These are phyloP conservation scores for Mungos mungo DNA, from an alignment of 2,113 vertebrate genomes.

Conservation along the genomic window DNA sequence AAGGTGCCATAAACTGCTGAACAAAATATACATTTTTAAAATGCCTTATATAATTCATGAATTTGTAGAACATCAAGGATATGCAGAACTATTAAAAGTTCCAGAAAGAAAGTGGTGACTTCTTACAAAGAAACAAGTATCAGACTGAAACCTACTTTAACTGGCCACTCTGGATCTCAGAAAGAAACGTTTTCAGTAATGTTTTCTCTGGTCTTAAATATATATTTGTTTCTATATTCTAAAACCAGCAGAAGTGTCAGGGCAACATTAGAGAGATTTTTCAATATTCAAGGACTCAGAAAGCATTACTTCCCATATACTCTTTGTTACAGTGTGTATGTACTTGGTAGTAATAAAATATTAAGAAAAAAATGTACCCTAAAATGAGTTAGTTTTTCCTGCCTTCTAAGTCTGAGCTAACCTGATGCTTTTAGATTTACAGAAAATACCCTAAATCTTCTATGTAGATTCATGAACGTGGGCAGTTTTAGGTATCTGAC, in stretches of 20 bases:
- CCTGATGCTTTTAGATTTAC: background rate
- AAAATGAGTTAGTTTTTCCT: background rate
- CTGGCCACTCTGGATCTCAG: background rate
- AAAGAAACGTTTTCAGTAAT: constrained; percentile 8
- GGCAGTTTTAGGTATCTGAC: background rate
- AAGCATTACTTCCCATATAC: background rate
- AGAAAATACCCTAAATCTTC: background rate
- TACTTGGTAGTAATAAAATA: background rate
- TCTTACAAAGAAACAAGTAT: background rate
- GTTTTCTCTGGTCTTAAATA: background rate
- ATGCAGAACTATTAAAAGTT: background rate
- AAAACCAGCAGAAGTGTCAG: background rate
- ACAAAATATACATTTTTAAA: background rate
- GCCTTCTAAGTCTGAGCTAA: background rate
- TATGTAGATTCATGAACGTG: background rate
- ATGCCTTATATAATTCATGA: background rate
- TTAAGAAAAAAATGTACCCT: background rate
- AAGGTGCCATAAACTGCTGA: background rate
- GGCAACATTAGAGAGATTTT: background rate
- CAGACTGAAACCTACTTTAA: background rate
- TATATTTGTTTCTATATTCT: constrained; percentile 13
- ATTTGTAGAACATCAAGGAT: background rate
- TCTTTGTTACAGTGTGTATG: background rate
- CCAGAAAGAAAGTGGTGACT: background rate
- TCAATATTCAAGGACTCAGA: background rate